A percentile compares a stretch with the other conserved stretches of the same genome.
These are phyloP conservation scores for Hemiprocne comata DNA, from an alignment of 2,113 vertebrate genomes.

Conservation along the genomic window DNA sequence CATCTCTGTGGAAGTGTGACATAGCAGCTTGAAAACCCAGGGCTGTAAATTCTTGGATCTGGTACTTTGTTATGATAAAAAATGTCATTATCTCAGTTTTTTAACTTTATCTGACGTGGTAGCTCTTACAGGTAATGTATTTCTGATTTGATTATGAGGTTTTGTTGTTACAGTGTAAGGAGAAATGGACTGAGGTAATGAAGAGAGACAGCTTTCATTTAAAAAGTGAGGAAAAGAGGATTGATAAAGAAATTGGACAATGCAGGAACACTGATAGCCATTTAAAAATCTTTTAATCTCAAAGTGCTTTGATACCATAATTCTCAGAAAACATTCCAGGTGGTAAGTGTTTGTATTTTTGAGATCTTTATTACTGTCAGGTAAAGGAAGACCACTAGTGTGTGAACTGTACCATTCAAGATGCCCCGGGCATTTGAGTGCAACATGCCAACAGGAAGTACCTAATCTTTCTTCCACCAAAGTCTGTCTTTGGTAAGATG, in stretches of 20 bases:
- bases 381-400: not conserved
- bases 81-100: not conserved
- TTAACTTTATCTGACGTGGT: not conserved
- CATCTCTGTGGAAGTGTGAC: not conserved
- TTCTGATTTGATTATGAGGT: not conserved
- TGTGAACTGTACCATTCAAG: not conserved
- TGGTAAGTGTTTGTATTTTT: not conserved
- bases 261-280: not conserved
- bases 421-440: not conserved
- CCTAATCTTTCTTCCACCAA: not conserved
- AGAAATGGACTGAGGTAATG: not conserved
- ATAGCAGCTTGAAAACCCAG: not conserved
- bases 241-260: not conserved
- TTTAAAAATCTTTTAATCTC: slow-evolving; percentile 31
- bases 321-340: slow-evolving; percentile 27
- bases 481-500: not conserved
- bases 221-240: not conserved
- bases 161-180: not conserved
- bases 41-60: not conserved
- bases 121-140: not conserved
- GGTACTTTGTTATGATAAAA: not conserved
- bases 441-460: not conserved
- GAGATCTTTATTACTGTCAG: not conserved
- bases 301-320: not conserved
- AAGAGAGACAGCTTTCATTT: not conserved